These are phyloP conservation scores for Tyrophagus putrescentiae DNA, from an alignment of 1,140 invertebrate genomes.

Conservation along the genomic window DNA sequence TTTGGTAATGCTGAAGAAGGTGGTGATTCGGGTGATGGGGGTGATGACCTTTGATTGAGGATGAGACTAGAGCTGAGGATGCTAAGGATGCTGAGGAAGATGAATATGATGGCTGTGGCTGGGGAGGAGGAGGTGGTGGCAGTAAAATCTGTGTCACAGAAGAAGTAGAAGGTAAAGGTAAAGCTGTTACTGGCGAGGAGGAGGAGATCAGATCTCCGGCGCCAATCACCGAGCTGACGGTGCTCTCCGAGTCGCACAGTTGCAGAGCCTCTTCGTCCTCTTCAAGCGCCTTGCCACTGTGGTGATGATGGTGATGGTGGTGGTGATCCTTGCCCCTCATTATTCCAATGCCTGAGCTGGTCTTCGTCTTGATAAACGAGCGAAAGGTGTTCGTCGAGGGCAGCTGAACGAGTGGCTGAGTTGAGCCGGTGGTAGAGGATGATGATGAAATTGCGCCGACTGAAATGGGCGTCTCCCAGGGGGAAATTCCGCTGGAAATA, in stretches of 20 bases:
- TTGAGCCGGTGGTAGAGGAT: not conserved
- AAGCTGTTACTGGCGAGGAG: too few relatives aligned
- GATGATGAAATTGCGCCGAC: not conserved
- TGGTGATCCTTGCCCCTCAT: slow-evolving; percentile 1
- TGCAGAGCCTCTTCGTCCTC: slow-evolving; percentile 9
- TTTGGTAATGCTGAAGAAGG: too few relatives aligned
- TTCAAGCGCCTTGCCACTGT: not conserved
- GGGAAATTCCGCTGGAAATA: slow-evolving; percentile 5
- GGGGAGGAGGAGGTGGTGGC: too few relatives aligned
- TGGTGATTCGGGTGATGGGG: too few relatives aligned
- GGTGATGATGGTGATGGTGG: not conserved
- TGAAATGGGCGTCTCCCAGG: not conserved
- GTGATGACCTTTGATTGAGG: too few relatives aligned
- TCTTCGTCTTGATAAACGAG: slow-evolving; percentile 12
- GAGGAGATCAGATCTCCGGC: too few relatives aligned
- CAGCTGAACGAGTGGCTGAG: not conserved
- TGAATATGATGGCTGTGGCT: too few relatives aligned
- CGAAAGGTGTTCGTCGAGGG: not conserved
- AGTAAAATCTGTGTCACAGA: too few relatives aligned
- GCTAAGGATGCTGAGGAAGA: too few relatives aligned
- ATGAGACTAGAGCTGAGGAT: too few relatives aligned
- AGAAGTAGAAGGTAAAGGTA: too few relatives aligned
- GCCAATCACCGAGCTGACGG: not conserved
- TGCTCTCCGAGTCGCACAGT: slow-evolving; percentile 1
- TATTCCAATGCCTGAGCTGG: slow-evolving; percentile 1